A percentile compares a stretch with the other conserved stretches of the same genome.
Evolutionary conservation across 2,888 invertebrate genomes (phyloP).

Genomic region (Sepiola atlantica): DNA sequence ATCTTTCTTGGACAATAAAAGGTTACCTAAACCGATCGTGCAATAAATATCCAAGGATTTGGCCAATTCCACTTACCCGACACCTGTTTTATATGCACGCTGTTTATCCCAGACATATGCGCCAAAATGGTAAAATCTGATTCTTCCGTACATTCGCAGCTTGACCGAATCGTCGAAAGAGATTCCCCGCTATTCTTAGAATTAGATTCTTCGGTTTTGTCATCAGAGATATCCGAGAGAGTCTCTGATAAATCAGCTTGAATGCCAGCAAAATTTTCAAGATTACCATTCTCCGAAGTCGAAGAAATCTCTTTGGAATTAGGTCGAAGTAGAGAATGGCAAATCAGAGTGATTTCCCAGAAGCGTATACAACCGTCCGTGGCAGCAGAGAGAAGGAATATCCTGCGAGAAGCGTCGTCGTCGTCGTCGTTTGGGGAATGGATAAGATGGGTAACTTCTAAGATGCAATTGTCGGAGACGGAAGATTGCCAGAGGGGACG

Average conservation of each 20-base stretch:
- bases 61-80: constrained; percentile 59
- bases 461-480: constrained; percentile 81
- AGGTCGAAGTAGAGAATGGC: neutral
- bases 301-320: neutral
- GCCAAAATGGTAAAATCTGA: constrained; percentile 60
- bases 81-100: constrained; percentile 77
- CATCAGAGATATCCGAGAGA: neutral
- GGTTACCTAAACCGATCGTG: too few relatives aligned
- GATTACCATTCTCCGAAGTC: neutral
- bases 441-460: constrained; percentile 79
- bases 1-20: too few relatives aligned
- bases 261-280: neutral
- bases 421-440: neutral
- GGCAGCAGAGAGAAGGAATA: constrained; percentile 79
- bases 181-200: neutral
- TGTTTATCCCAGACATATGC: constrained; percentile 87
- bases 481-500: constrained; percentile 68
- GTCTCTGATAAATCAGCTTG: neutral
- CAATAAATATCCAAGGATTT: too few relatives aligned
- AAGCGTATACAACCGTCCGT: constrained; percentile 84
- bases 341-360: constrained; percentile 78
- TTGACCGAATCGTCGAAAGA: neutral
- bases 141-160: neutral
- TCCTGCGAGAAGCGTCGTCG: neutral
- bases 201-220: neutral